Conservation (phyloP, 2,888 invertebrate species). For the Cephus pygmeus region DNA sequence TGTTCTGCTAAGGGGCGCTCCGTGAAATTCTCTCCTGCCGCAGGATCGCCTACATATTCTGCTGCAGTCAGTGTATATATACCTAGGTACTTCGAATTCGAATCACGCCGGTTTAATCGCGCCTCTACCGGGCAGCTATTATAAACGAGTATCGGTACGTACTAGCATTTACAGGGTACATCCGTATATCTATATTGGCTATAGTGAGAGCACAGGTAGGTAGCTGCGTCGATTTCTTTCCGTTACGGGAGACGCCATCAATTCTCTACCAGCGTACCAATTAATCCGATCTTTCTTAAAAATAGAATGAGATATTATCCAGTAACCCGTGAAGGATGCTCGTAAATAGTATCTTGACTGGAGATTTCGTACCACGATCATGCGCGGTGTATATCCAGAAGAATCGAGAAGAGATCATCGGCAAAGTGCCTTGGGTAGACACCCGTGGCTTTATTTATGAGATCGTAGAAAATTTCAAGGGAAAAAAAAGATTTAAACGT, state of each 20-base stretch:
- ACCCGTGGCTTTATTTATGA: neutral
- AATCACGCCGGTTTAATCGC: neutral
- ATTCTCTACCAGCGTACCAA: slow-evolving; percentile 36
- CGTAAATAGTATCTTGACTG: slow-evolving; percentile 27
- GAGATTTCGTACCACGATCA: slow-evolving; percentile 22
- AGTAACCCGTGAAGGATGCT: slow-evolving; percentile 35
- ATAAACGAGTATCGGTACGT: slow-evolving; percentile 1
- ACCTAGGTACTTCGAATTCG: neutral
- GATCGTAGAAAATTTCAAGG: neutral
- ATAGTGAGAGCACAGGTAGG: neutral
- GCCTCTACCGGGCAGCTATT: neutral
- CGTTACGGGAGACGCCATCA: slow-evolving; percentile 31
- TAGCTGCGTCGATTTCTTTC: slow-evolving; percentile 33
- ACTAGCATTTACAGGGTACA: neutral
- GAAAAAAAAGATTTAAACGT: neutral
- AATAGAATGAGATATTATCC: slow-evolving; percentile 47
- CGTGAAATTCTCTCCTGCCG: neutral
- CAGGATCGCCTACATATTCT: neutral
- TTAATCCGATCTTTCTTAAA: slow-evolving; percentile 39
- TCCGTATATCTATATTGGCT: neutral
- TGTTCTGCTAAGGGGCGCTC: neutral
- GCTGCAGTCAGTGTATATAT: neutral
- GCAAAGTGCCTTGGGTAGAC: neutral
- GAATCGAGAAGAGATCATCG: neutral
- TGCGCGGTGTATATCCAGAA: neutral